These are phyloP conservation scores for Pseudomyrmex concolor DNA, from an alignment of 1,140 invertebrate genomes.

Conservation along the genomic window DNA sequence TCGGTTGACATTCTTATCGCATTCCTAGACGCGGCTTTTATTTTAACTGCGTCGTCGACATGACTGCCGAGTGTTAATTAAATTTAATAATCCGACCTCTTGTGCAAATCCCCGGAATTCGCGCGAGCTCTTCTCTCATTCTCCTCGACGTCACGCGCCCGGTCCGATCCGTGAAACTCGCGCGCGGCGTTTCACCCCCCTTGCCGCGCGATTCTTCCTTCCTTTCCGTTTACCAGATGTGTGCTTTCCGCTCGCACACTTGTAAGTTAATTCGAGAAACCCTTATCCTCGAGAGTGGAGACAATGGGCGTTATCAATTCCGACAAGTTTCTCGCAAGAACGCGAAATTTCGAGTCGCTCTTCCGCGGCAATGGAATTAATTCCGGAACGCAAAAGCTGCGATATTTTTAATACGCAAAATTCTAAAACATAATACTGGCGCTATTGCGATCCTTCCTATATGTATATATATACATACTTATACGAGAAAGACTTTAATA, in stretches of 20 bases:
- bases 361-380: conserved; percentile 11
- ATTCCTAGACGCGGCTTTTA: conserved; percentile 18
- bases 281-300: conserved; percentile 18
- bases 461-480: too few species aligned
- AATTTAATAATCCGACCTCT: conserved; percentile 57
- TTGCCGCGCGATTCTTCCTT: not conserved
- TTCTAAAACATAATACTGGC: not conserved
- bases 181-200: too few species aligned
- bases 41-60: conserved; percentile 10
- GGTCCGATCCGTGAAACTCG: too few species aligned
- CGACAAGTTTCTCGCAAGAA: conserved; percentile 50
- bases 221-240: conserved; percentile 28
- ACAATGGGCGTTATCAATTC: conserved; percentile 50
- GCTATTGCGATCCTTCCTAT: conserved; percentile 7
- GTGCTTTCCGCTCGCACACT: not conserved
- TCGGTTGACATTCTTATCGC: conserved; percentile 6
- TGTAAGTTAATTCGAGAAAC: conserved; percentile 49
- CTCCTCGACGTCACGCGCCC: not conserved
- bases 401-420: not conserved
- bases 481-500: not conserved
- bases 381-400: not conserved
- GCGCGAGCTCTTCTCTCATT: conserved; percentile 24
- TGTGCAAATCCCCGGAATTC: conserved; percentile 44
- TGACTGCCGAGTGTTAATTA: conserved; percentile 38
- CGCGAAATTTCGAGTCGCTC: conserved; percentile 39